Conservation (phyloP, 2,797 vertebrate genomes). For the Antrozous pallidus region DNA sequence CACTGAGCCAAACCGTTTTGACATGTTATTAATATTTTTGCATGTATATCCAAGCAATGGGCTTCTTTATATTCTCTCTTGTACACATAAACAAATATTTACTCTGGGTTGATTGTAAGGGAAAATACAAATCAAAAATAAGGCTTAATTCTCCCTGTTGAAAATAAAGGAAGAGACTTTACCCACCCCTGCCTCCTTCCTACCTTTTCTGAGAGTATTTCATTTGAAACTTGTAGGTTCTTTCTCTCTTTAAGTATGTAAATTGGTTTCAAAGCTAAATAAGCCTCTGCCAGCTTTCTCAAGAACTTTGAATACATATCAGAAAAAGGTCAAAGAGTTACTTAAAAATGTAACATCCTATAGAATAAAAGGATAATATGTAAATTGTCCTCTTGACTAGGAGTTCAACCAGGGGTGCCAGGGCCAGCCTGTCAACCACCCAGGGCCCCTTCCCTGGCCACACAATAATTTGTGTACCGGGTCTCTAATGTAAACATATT, state of each 20-base stretch:
- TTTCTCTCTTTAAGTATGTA: not conserved
- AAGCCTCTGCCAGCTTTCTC: not conserved
- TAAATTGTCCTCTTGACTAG: too few relatives aligned
- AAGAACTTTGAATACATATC: not conserved
- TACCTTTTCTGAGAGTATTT: not conserved
- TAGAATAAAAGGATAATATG: too few relatives aligned
- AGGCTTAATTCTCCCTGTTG: not conserved
- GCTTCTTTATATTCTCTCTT: not conserved
- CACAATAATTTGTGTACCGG: too few relatives aligned
- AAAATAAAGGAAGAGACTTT: slow-evolving; percentile 18
- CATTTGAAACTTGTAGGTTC: not conserved
- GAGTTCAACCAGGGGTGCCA: too few relatives aligned
- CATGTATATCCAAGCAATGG: not conserved
- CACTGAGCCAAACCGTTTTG: too few relatives aligned
- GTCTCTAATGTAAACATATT: not conserved
- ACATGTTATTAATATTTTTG: too few relatives aligned
- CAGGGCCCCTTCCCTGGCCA: too few relatives aligned
- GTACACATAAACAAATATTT: not conserved
- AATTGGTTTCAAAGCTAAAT: not conserved
- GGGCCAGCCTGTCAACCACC: too few relatives aligned
- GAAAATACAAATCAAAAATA: not conserved
- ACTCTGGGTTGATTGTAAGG: not conserved
- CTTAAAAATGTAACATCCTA: not conserved
- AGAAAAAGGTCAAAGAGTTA: not conserved
- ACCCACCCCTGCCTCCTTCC: not conserved